Evolutionary conservation across 2,888 invertebrate genomes (phyloP).

Genomic region (Periphyllus acericola): DNA sequence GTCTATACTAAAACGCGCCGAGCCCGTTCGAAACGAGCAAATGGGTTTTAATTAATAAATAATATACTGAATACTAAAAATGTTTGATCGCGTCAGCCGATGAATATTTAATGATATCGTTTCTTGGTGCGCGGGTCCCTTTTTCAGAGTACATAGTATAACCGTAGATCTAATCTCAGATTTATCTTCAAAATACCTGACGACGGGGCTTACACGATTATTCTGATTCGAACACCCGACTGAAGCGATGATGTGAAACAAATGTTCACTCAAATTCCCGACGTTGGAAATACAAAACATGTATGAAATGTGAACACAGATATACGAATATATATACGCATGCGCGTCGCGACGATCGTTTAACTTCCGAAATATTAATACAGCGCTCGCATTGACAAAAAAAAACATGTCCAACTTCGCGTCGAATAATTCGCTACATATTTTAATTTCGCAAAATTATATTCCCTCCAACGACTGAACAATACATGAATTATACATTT

Average conservation of each 20-base stretch:
- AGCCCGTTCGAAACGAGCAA: not conserved
- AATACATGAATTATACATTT: no score
- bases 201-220: no score
- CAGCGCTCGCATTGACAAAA: no score
- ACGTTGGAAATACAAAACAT: no score
- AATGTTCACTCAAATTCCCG: no score
- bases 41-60: slow-evolving; percentile 7
- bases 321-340: no score
- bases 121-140: not conserved
- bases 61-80: not conserved
- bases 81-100: not conserved
- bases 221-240: no score
- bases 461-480: no score
- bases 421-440: not conserved
- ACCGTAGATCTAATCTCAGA: not conserved
- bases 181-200: not conserved
- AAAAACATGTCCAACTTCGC: not conserved
- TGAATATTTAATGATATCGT: not conserved
- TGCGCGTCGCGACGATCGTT: no score
- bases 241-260: no score
- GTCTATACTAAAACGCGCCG: not conserved
- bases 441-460: not conserved
- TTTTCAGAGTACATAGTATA: not conserved
- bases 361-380: no score
- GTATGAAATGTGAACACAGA: no score